Base-by-base conservation (phyloP, 2,113 vertebrate genomes). In the Xyrauchen texanus region DNA sequence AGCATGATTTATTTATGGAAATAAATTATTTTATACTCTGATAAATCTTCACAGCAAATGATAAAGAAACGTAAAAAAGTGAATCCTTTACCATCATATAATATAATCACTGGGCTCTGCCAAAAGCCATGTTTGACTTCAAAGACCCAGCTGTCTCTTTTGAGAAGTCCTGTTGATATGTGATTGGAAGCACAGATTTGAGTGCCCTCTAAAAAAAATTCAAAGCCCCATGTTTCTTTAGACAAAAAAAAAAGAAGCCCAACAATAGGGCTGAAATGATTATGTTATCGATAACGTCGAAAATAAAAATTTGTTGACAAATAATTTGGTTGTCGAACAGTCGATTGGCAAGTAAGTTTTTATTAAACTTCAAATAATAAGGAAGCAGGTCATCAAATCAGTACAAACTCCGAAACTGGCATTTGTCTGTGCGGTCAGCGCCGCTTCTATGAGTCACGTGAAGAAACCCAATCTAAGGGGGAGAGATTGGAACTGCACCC, bases 121-220 rank as follows among this genome's bases (percentile, higher is more conserved):
- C 89, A 88, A 82, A 89, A 89, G 91, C 87, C 83, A 88, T 90
- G 88, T 86, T 89, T 84, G 83, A 92, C 88, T 91, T 93, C 88
- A 92, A 92, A 93, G 89, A 70, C 60, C 79, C 87, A 78, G 84
- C 91, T 89, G 86, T 88, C 88, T 86, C 86, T 81, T 79, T 89
- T 84, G 87, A 89, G 89, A 83, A 81, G 77, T 81, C 73, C 80
- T 83, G 84, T 88, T 86, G 87, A 83, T 86, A 81, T 71, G 51
- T 82, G 82, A 88, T 79, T 82, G 67, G 67, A 70, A 78, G 58
- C 6, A 3, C 34, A 78, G 46, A 78, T 76, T 78, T 88, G 85
- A 92, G 85, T 79, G 85, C 85, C 82, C 75, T 87, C 83, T 85
- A 88, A 85, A 79, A 79, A 67, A 4, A 88, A 88, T 92, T 92